These are phyloP conservation scores for Galaxias olidus DNA, from an alignment of 2,797 vertebrate genomes.

Conservation along the genomic window DNA sequence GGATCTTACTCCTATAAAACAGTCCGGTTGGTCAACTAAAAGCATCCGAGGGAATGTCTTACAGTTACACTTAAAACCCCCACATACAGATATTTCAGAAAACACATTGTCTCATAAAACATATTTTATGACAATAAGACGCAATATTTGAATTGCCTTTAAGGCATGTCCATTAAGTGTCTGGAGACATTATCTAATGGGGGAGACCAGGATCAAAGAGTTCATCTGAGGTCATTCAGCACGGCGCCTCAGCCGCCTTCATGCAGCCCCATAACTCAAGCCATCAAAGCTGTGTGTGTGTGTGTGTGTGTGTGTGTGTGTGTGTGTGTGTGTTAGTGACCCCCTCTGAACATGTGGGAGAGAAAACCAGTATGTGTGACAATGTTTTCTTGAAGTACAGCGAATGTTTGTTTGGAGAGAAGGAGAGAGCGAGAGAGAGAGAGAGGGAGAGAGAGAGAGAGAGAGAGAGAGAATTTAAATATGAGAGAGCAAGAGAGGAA, in stretches of 20 bases:
- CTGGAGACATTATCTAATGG: slow-evolving; percentile 50
- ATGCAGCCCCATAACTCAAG: slow-evolving; percentile 62
- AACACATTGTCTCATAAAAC: slow-evolving; percentile 38
- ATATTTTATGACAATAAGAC: slow-evolving; percentile 27
- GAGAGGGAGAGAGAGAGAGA: too few relatives aligned
- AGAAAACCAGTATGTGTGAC: slow-evolving; percentile 14
- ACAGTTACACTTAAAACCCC: too few relatives aligned
- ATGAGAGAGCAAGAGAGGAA: too few relatives aligned
- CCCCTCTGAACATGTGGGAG: background rate
- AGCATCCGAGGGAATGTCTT: too few relatives aligned
- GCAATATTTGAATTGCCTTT: slow-evolving; percentile 46
- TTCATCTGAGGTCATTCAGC: slow-evolving; percentile 66
- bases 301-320: slow-evolving; percentile 37
- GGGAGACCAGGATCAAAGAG: slow-evolving; percentile 68
- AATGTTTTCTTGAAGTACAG: slow-evolving; percentile 18
- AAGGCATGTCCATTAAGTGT: slow-evolving; percentile 40
- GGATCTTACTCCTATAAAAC: too few relatives aligned
- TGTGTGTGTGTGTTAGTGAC: background rate
- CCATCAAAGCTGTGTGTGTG: slow-evolving; percentile 63
- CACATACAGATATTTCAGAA: background rate
- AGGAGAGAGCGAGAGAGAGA: too few relatives aligned
- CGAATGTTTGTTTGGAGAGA: too few relatives aligned
- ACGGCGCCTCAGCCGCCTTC: slow-evolving; percentile 48
- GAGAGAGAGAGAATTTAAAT: too few relatives aligned
- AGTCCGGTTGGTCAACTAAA: too few relatives aligned